Base-by-base conservation (phyloP, 2,888 invertebrate genomes). In the Caenorhabditis doughertyi region DNA sequence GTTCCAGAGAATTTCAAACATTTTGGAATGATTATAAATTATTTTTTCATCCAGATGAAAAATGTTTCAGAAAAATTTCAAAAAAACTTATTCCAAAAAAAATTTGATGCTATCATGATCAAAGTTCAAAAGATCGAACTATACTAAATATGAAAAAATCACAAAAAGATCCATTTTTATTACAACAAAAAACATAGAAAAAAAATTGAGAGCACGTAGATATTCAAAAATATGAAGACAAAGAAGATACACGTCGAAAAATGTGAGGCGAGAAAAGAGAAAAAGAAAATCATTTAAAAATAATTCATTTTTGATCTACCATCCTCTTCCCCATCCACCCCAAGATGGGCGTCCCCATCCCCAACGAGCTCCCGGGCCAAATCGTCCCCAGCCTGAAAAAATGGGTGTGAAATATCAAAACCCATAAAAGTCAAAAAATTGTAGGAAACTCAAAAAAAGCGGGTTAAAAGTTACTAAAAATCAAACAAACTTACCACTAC, bases 251-350 rank as follows among this genome's bases (percentile, higher is more conserved):
- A 51, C 21, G 51, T 23, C 7, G 51, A 51, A 18, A 9, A 44
- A 44, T n/a, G n/a, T n/a, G n/a, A n/a, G n/a, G n/a, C n/a, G n/a
- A n/a, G 8, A 49, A 51, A 23, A 51, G 18, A 9, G 7, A 3
- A 23, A 23, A 25, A 53, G 27, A 53, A 27, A 4, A 18, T 16
- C 4, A 39, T 18, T 29, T 8, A 8, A 25, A 25, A 51, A 5
- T 8, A 51, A 5, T 27, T 7, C 1, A 47, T 16, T 18, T 5
- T n/a, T 68, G 53, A 13, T 13, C 16, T 72, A 74, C 64, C 65
- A 67, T 67, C 65, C 70, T 39, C 79, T 32, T 55, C 79, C 74
- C 65, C 65, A 55, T 74, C 76, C 67, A 27, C 76, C 76, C 76
- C 76, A 76, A 21, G 67, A 58, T 49, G 58, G 58, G 42, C 68